Evolutionary conservation across 1,140 invertebrate genomes (phyloP).

Genomic region (Nomia melanderi): DNA sequence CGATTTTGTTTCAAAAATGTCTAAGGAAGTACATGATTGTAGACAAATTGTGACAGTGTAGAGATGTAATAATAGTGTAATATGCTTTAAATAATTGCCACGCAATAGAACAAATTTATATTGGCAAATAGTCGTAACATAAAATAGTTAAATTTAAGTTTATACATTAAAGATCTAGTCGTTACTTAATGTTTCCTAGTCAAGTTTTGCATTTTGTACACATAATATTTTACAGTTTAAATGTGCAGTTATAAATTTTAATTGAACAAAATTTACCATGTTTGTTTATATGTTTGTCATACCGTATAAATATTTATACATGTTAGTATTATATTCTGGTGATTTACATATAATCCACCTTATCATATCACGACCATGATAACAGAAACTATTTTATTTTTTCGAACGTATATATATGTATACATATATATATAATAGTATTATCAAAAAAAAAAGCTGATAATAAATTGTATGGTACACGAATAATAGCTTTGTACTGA

Average conservation of each 20-base stretch:
- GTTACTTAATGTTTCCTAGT: slow-evolving; percentile 77
- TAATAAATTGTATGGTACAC: slow-evolving; percentile 18
- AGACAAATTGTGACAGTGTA: slow-evolving; percentile 6
- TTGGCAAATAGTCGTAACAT: slow-evolving; percentile 32
- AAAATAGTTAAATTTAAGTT: slow-evolving; percentile 49
- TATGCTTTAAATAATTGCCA: slow-evolving; percentile 34
- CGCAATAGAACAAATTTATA: slow-evolving; percentile 27
- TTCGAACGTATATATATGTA: slow-evolving; percentile 12
- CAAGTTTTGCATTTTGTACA: slow-evolving; percentile 75
- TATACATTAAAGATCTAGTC: slow-evolving; percentile 71
- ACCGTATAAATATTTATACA: slow-evolving; percentile 38
- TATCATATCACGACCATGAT: not conserved
- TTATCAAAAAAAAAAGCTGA: slow-evolving; percentile 16
- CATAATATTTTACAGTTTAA: slow-evolving; percentile 65
- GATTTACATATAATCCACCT: slow-evolving; percentile 27
- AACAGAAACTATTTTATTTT: slow-evolving; percentile 36
- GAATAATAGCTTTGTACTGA: slow-evolving; percentile 21
- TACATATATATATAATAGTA: slow-evolving; percentile 26
- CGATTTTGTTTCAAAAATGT: slow-evolving; percentile 23
- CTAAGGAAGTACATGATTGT: slow-evolving; percentile 17
- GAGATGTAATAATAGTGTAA: slow-evolving; percentile 34
- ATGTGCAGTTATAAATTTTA: slow-evolving; percentile 29
- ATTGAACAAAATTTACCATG: slow-evolving; percentile 29
- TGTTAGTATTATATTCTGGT: slow-evolving; percentile 38
- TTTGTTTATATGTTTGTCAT: slow-evolving; percentile 42